phyloP scores from a whole-genome alignment of 2,113 vertebrate species.

The Lepisosteus osseus region DNA sequence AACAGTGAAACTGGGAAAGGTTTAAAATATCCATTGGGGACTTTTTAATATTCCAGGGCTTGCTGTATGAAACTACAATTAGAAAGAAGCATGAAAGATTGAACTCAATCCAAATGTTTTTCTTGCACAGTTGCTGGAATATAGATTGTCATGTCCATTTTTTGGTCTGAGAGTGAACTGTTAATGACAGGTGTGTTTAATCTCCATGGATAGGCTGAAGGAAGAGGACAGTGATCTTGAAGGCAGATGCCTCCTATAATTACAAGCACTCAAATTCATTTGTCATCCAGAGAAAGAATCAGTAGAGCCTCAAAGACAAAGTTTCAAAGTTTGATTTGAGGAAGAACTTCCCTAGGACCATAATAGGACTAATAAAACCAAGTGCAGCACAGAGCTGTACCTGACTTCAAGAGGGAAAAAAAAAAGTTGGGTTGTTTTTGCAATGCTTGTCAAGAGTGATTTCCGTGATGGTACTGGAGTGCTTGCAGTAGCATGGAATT shows the following conservation, averaged over 20 bases:
- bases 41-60: neutral
- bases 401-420: too few species aligned
- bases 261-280: neutral
- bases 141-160: neutral
- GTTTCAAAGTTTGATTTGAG: too few species aligned
- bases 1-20: too few species aligned
- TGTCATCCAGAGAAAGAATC: neutral
- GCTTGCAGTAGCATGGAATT: too few species aligned
- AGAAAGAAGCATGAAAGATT: neutral
- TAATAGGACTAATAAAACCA: too few species aligned
- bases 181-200: constrained; percentile 15
- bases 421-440: too few species aligned
- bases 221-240: neutral
- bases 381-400: too few species aligned
- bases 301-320: neutral
- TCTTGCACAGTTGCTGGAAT: neutral
- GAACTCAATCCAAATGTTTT: neutral
- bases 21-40: too few species aligned
- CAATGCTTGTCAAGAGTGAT: too few species aligned
- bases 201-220: neutral
- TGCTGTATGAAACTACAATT: neutral
- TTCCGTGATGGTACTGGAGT: too few species aligned
- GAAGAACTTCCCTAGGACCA: too few species aligned
- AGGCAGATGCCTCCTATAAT: neutral
- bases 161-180: neutral